Conservation (phyloP, 2,797 vertebrate genomes). For the Avahi laniger region DNA sequence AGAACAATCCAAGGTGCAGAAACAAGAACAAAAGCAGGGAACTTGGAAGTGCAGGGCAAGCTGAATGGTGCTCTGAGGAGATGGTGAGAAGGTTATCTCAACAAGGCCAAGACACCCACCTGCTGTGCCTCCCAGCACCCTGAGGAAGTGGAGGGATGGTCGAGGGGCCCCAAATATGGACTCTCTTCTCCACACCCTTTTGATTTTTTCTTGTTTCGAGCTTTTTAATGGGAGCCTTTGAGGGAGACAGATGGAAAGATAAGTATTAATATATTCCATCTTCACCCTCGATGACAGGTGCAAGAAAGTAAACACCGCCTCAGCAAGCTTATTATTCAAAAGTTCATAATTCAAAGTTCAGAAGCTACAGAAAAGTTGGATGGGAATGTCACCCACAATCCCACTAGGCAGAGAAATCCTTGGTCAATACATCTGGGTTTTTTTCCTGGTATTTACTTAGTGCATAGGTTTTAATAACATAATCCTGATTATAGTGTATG, state of each 20-base stretch:
- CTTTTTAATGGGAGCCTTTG: not conserved
- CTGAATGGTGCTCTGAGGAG: not conserved
- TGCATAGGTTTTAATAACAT: conserved; percentile 57
- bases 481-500: conserved; percentile 41
- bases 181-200: not conserved
- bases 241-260: not conserved
- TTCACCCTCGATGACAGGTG: not conserved
- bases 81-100: not conserved
- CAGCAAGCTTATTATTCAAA: not conserved
- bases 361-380: not conserved
- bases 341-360: not conserved
- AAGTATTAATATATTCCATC: not conserved
- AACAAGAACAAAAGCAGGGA: not conserved
- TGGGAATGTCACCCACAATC: not conserved
- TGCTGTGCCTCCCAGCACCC: not conserved
- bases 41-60: not conserved
- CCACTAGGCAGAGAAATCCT: conserved; percentile 6
- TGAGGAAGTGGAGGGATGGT: not conserved
- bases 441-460: conserved; percentile 25
- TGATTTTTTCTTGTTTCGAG: not conserved
- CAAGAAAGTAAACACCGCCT: not conserved
- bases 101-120: not conserved
- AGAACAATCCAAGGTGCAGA: not conserved
- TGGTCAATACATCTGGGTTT: not conserved
- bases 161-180: not conserved